Evolutionary conservation across 2,888 invertebrate species (phyloP).

Genomic region (Eupithecia pulchellata): DNA sequence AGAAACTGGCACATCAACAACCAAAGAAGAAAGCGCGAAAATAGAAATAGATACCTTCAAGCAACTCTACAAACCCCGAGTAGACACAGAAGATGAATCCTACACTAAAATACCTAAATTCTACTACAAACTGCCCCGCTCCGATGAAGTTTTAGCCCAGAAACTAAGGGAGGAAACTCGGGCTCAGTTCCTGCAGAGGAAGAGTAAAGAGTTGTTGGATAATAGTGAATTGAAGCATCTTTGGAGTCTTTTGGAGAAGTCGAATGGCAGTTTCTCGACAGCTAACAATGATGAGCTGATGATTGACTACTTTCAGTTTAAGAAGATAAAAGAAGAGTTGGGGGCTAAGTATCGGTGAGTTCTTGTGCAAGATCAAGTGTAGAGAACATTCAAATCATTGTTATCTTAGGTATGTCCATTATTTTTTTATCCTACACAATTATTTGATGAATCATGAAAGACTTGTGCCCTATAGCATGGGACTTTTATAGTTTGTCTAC

Average conservation of each 20-base stretch:
- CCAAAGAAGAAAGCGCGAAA: slow-evolving; percentile 76
- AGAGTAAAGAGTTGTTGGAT: slow-evolving; percentile 93
- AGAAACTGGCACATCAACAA: slow-evolving; percentile 72
- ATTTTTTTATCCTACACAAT: no score
- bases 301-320: slow-evolving; percentile 94
- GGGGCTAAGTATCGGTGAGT: slow-evolving; percentile 89
- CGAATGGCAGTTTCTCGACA: slow-evolving; percentile 90
- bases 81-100: slow-evolving; percentile 77
- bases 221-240: slow-evolving; percentile 94
- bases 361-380: not conserved
- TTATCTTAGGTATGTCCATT: no score
- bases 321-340: slow-evolving; percentile 90
- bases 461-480: no score
- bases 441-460: no score
- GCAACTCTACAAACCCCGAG: slow-evolving; percentile 81
- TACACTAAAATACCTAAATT: slow-evolving; percentile 90
- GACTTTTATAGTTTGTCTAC: no score
- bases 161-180: slow-evolving; percentile 95
- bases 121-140: slow-evolving; percentile 90
- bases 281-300: slow-evolving; percentile 90
- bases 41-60: slow-evolving; percentile 84
- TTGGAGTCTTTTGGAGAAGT: slow-evolving; percentile 93
- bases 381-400: no score
- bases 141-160: slow-evolving; percentile 90
- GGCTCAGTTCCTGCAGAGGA: slow-evolving; percentile 93